Percentiles rank a stretch among this genome's conserved stretches.
Evolutionary conservation across 2,113 vertebrate genomes (phyloP).

Genomic region (Serilophus lunatus): DNA sequence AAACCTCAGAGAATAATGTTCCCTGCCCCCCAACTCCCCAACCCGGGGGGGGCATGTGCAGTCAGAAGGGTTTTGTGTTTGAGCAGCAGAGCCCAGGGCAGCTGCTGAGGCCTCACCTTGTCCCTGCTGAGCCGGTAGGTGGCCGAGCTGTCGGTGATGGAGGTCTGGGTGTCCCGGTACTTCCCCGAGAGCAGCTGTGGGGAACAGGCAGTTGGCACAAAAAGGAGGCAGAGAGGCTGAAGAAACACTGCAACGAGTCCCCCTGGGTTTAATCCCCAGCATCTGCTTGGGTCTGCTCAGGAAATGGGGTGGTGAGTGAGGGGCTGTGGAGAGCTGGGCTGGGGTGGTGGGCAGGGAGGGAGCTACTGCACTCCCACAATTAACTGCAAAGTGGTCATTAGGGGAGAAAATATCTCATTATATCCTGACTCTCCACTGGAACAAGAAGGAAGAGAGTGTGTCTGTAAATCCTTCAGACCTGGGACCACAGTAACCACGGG

Average conservation of each 20-base stretch:
- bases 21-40: neutral
- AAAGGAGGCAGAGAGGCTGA: neutral
- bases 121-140: slow-evolving; percentile 78
- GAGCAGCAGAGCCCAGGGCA: no score
- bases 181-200: slow-evolving; percentile 84
- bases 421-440: neutral
- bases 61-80: neutral
- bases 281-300: rapidly evolving
- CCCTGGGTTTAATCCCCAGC: neutral
- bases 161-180: slow-evolving; percentile 88
- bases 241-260: neutral
- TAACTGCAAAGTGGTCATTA: neutral
- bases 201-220: neutral
- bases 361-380: rapidly evolving
- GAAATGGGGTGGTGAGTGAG: no score
- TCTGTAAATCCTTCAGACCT: neutral
- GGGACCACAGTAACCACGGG: rapidly evolving
- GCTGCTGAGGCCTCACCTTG: slow-evolving; percentile 63
- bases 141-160: slow-evolving; percentile 87
- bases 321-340: rapidly evolving
- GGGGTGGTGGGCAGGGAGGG: no score
- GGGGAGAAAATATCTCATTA: rapidly evolving
- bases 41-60: no score
- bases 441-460: rapidly evolving
- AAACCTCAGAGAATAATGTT: neutral